Evolutionary conservation across 2,797 vertebrate genomes (phyloP).

Genomic region (Sardinella longiceps): DNA sequence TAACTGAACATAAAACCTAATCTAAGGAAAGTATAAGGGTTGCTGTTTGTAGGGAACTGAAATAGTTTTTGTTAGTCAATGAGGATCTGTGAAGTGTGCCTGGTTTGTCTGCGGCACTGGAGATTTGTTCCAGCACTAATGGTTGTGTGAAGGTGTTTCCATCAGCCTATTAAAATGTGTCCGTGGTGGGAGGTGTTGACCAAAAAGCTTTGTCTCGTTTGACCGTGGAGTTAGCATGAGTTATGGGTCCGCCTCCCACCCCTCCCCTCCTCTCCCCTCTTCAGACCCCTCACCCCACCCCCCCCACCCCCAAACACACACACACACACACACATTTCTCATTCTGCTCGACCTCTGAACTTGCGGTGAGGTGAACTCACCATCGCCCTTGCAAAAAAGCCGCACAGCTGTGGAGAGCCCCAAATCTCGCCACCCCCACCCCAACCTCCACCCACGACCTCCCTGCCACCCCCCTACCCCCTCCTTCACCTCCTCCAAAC

Average conservation of each 20-base stretch:
- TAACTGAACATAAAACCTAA: background rate
- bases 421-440: background rate
- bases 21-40: background rate
- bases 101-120: background rate
- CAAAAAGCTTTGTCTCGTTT: constrained; percentile 19
- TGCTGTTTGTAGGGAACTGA: background rate
- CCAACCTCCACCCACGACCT: background rate
- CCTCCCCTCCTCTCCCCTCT: background rate
- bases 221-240: constrained; percentile 9
- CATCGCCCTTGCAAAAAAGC: constrained; percentile 20
- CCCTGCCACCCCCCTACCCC: constrained; percentile 9
- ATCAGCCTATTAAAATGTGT: constrained; percentile 23
- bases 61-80: background rate
- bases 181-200: constrained; percentile 16
- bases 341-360: constrained; percentile 24
- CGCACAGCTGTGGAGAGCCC: constrained; percentile 19
- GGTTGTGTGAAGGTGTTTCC: constrained; percentile 1
- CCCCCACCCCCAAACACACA: background rate
- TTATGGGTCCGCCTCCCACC: background rate
- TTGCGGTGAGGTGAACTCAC: constrained; percentile 25
- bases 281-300: background rate
- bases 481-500: background rate
- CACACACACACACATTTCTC: too few relatives aligned
- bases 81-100: background rate
- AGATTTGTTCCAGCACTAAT: constrained; percentile 12